Conservation (phyloP, 2,113 vertebrate genomes). For the Xiphophorus hellerii region DNA sequence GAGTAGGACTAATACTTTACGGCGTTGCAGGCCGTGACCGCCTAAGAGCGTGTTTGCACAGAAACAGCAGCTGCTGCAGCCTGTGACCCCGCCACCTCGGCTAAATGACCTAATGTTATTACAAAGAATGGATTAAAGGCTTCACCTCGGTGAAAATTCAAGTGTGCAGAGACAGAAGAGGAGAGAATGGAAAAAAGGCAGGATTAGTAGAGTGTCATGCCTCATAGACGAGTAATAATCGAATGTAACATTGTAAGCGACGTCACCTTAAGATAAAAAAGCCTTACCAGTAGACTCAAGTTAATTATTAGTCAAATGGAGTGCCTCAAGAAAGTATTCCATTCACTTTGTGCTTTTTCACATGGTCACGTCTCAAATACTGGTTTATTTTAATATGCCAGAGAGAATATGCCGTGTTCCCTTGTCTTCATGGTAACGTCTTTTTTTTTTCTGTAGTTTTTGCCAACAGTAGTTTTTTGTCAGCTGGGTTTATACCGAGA, state of each 20-base stretch:
- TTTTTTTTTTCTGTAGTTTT: not conserved
- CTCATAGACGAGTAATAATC: conserved; percentile 54
- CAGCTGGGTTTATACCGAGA: not conserved
- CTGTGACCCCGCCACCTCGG: conserved; percentile 37
- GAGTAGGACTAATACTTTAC: conserved; percentile 31
- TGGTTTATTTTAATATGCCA: too few species aligned
- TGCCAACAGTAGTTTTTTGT: not conserved
- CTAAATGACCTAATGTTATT: conserved; percentile 76
- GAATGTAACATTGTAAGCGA: conserved; percentile 56
- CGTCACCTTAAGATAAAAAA: conserved; percentile 52
- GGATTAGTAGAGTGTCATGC: conserved; percentile 30
- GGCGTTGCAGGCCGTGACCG: conserved; percentile 29
- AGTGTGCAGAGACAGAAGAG: conserved; percentile 48
- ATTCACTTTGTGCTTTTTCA: too few species aligned
- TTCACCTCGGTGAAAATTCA: conserved; percentile 72
- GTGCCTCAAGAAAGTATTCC: too few species aligned
- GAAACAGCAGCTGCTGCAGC: conserved; percentile 60
- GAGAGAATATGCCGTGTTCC: not conserved
- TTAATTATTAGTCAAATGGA: not conserved
- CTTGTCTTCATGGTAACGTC: not conserved
- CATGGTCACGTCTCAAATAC: too few species aligned
- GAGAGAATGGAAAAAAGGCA: conserved; percentile 18
- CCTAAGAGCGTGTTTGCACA: conserved; percentile 45
- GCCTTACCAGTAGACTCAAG: conserved; percentile 26
- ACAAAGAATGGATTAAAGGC: conserved; percentile 72